phyloP scores from a whole-genome alignment of 2,113 vertebrate species.

The Apistogramma diplotaenia region DNA sequence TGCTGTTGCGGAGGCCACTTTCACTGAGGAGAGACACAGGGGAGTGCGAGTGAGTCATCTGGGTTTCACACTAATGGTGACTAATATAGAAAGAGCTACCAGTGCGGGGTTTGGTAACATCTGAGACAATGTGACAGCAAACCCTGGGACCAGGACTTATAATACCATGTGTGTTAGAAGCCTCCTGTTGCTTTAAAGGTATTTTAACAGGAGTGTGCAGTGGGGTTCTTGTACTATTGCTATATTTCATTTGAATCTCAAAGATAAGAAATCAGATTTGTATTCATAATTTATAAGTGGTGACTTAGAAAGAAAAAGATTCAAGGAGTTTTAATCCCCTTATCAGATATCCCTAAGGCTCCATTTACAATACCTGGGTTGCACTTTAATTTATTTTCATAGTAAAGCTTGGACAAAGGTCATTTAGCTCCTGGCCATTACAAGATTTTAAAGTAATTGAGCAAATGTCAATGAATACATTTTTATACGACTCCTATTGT shows the following conservation, averaged over 20 bases:
- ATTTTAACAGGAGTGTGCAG: neutral
- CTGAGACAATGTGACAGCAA: neutral
- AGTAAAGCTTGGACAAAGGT: neutral
- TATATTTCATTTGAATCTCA: constrained; percentile 7
- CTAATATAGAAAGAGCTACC: constrained; percentile 43
- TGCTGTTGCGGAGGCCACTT: constrained; percentile 11
- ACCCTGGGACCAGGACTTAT: constrained; percentile 22
- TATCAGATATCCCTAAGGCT: neutral
- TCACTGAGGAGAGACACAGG: neutral
- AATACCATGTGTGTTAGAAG: constrained; percentile 12
- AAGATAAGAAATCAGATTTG: neutral
- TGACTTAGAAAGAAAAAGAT: neutral
- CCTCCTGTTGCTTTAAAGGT: constrained; percentile 27
- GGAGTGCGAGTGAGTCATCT: constrained; percentile 43
- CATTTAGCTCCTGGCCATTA: neutral
- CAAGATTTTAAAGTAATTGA: constrained; percentile 11
- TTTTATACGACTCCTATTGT: constrained; percentile 5
- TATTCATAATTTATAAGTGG: neutral
- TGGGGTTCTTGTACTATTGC: neutral
- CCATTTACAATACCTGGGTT: neutral
- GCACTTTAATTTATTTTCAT: neutral
- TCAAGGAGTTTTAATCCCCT: neutral
- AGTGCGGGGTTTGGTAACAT: constrained; percentile 39
- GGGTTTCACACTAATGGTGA: constrained; percentile 49
- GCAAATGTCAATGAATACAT: constrained; percentile 25